A percentile compares a stretch with the other conserved stretches of the same genome.
These are phyloP conservation scores for Polydesmus complanatus DNA, from an alignment of 2,888 invertebrate genomes.

Conservation along the genomic window DNA sequence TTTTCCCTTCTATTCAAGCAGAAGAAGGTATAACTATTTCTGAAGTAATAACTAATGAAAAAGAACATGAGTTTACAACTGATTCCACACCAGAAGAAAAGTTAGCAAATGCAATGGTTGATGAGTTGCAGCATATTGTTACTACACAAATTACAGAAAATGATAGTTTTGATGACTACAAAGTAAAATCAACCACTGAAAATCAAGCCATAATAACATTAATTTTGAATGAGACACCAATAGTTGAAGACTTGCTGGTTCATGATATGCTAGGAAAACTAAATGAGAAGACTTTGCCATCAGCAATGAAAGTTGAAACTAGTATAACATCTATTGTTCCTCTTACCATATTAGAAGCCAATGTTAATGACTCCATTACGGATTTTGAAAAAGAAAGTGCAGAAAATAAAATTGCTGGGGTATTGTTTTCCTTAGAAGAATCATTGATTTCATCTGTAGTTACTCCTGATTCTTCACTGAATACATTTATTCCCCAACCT, in stretches of 20 bases:
- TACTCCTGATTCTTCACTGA: not conserved
- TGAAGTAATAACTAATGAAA: constrained; percentile 17
- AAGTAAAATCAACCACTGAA: not conserved
- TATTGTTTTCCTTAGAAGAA: not conserved
- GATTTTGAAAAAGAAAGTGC: not conserved
- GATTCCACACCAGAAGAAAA: not conserved
- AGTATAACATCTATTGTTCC: not conserved
- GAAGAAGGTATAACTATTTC: constrained; percentile 18
- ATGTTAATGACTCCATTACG: not conserved
- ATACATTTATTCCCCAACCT: not conserved
- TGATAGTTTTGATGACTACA: not conserved
- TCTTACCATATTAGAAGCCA: not conserved
- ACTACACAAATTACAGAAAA: not conserved
- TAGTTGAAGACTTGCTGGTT: not conserved
- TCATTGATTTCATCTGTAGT: not conserved
- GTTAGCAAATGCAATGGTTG: not conserved
- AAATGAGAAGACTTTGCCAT: not conserved
- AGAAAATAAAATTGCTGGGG: not conserved
- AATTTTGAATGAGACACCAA: not conserved
- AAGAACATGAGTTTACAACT: constrained; percentile 9
- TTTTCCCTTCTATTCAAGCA: constrained; percentile 14
- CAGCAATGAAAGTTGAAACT: not conserved
- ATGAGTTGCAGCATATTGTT: not conserved
- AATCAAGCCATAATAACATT: not conserved
- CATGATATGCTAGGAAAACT: not conserved